These are phyloP conservation scores for Psephotus haematonotus DNA, from an alignment of 2,113 vertebrate genomes.

Conservation along the genomic window DNA sequence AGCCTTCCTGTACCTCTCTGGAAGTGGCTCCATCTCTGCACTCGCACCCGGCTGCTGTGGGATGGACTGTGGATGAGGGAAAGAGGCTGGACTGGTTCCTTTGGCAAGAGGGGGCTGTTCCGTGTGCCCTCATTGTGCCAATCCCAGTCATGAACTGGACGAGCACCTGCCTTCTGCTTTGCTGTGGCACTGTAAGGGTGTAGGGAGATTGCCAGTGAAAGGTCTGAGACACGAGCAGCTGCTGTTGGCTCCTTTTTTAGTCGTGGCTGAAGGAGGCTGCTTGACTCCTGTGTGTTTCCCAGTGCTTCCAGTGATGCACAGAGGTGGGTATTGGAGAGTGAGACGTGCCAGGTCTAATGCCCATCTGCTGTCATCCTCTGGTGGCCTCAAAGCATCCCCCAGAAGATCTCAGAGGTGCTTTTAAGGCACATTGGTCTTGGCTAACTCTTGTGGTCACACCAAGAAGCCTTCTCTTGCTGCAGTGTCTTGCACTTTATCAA, in stretches of 20 bases:
- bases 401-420: neutral
- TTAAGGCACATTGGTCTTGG: neutral
- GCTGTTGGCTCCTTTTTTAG: neutral
- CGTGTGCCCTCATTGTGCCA: neutral
- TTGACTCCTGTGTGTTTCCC: neutral
- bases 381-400: neutral
- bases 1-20: neutral
- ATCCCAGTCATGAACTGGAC: neutral
- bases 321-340: neutral
- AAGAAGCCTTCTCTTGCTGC: neutral
- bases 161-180: neutral
- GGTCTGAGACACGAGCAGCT: neutral
- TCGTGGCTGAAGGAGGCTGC: neutral
- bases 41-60: fast-evolving
- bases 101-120: neutral
- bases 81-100: neutral
- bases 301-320: neutral
- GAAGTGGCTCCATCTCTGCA: neutral
- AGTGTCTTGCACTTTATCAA: neutral
- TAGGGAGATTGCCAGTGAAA: neutral
- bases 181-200: neutral
- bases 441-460: neutral
- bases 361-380: neutral
- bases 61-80: neutral
- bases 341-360: neutral